Evolutionary conservation across 2,797 vertebrate species (phyloP), one percentile per base, ranked within the genome.

Genomic region (Eupleurogrammus muticus): DNA sequence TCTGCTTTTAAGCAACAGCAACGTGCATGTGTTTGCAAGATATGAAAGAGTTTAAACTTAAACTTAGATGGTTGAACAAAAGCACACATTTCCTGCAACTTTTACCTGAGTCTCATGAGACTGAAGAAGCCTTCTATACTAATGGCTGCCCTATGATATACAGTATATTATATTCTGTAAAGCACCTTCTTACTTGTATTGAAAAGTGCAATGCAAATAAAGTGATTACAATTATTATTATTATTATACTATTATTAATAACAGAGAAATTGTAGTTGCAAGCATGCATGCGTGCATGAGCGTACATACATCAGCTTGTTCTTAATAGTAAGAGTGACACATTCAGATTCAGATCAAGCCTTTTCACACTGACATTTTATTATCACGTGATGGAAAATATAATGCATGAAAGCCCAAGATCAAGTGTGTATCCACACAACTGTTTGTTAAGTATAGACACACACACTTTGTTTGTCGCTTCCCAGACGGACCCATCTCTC

Each of bases 281-380:
- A 64, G 14, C 23, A 20, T 58, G 36, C 47, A 58, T 52, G 65
- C 51, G 65, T 57, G 28, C 24, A 53, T 75, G 34, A 57, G 21
- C 32, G n/a, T n/a, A n/a, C n/a, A n/a, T n/a, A n/a, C n/a, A n/a
- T n/a, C n/a, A n/a, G n/a, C n/a, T n/a, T n/a, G n/a, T n/a, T 50
- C 11, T n/a, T 17, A 32, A 10, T n/a, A 21, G 4, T 9, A 8
- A 17, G 28, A 34, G 44, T 23, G 49, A 34, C 48, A 11, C 20
- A 49, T 58, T 58, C 20, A 12, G 12, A 14, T 5, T 34, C 23
- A 50, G 12, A 50, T 36, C 44, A 10, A 2, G 19, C n/a, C 34
- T 32, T 3, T 20, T 58, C 40, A 40, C 4, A 3, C 47, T 59
- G 56, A 28, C 12, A 50, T 20, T 8, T 0, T 21, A n/a, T 9